Evolutionary conservation across 2,888 invertebrate species (phyloP).

Genomic region (Oligia latruncula): DNA sequence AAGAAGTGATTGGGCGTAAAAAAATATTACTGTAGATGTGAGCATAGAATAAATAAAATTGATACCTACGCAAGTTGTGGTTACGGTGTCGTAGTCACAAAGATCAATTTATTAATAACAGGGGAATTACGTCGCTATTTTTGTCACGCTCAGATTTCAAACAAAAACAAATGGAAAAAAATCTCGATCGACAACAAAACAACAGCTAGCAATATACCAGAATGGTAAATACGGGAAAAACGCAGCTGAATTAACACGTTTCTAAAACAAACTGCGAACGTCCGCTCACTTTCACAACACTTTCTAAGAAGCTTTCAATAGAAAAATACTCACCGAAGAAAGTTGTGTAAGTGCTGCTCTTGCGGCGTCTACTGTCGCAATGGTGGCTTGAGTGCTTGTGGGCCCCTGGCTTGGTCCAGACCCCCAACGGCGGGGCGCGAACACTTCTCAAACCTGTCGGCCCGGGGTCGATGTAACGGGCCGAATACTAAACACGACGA

Average conservation of each 20-base stretch:
- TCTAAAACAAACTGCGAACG: constrained; percentile 20
- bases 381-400: constrained; percentile 59
- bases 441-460: constrained; percentile 79
- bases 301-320: constrained; percentile 76
- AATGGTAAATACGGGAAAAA: constrained; percentile 22
- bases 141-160: constrained; percentile 10
- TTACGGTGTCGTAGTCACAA: not conserved
- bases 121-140: constrained; percentile 3
- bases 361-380: constrained; percentile 73
- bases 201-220: not conserved
- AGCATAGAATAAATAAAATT: not conserved
- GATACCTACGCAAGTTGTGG: not conserved
- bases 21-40: not conserved
- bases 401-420: constrained; percentile 39
- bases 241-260: constrained; percentile 24
- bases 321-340: constrained; percentile 79
- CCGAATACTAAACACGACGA: constrained; percentile 80
- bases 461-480: constrained; percentile 85
- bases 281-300: constrained; percentile 71
- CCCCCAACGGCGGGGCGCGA: constrained; percentile 70
- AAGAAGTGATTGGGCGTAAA: not conserved
- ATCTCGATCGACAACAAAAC: constrained; percentile 1
- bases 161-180: constrained; percentile 1
- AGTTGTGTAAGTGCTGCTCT: constrained; percentile 76
- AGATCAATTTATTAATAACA: not conserved